Conservation (phyloP, 2,113 vertebrate species). For the Alaudala cheleensis region DNA sequence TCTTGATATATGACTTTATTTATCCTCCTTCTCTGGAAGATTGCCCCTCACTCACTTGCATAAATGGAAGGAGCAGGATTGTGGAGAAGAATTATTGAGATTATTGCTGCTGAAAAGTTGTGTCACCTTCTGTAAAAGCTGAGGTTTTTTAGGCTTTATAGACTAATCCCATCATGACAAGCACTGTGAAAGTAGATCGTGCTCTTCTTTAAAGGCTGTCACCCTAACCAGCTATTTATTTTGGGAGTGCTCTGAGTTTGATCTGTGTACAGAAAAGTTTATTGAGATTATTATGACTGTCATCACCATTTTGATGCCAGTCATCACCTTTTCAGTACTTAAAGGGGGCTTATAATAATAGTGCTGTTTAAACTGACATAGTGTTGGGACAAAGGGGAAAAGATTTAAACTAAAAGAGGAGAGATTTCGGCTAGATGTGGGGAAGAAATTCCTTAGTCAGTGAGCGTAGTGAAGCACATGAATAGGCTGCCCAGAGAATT, state of each 20-base stretch:
- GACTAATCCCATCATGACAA: background rate
- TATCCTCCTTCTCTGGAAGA: background rate
- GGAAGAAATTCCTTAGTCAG: background rate
- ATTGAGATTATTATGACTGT: background rate
- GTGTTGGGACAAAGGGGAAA: background rate
- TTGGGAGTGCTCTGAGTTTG: background rate
- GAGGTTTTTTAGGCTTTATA: background rate
- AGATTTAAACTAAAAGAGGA: background rate
- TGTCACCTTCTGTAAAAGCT: background rate
- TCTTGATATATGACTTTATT: background rate
- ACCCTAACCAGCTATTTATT: background rate
- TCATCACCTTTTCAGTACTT: background rate
- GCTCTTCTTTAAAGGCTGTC: background rate
- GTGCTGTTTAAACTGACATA: background rate
- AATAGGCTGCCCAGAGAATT: background rate
- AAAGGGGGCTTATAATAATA: background rate
- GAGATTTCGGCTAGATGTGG: background rate
- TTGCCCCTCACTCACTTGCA: background rate
- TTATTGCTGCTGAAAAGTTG: background rate
- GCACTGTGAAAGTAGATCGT: background rate
- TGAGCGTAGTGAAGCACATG: background rate
- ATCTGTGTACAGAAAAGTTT: background rate
- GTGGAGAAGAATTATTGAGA: background rate
- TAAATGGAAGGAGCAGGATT: background rate
- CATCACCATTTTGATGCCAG: background rate